Conservation (phyloP, 2,113 vertebrate species). For the Merops nubicus region DNA sequence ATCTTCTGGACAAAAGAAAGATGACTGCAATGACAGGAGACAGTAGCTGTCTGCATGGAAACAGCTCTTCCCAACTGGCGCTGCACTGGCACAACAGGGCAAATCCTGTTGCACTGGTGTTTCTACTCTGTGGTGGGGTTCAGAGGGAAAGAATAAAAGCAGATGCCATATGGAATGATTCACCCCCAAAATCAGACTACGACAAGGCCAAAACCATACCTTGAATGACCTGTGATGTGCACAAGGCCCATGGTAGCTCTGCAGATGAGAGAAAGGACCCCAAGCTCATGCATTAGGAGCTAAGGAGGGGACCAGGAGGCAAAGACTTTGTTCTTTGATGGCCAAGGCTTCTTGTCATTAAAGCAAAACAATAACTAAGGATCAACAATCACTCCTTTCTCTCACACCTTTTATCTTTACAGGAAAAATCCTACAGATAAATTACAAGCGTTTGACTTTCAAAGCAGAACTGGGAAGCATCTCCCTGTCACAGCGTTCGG, state of each 20-base stretch:
- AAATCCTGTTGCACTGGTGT: background rate
- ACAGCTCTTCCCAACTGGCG: accelerated
- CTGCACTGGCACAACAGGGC: background rate
- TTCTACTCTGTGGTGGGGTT: accelerated
- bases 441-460: background rate
- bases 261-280: background rate
- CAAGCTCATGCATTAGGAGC: accelerated
- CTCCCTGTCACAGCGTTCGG: background rate
- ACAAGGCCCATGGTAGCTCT: background rate
- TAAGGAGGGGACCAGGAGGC: background rate
- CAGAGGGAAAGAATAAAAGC: background rate
- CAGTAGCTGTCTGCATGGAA: accelerated
- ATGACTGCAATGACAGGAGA: background rate
- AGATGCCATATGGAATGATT: background rate
- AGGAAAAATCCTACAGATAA: slow-evolving; percentile 10
- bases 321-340: background rate
- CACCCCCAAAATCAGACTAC: background rate
- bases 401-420: background rate
- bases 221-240: background rate
- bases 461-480: background rate
- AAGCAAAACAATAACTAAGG: background rate
- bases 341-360: background rate
- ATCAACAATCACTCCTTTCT: background rate
- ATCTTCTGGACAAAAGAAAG: background rate
- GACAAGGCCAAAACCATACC: background rate